Evolutionary conservation across 1,140 invertebrate genomes (phyloP).

Genomic region (Batillaria attramentaria): DNA sequence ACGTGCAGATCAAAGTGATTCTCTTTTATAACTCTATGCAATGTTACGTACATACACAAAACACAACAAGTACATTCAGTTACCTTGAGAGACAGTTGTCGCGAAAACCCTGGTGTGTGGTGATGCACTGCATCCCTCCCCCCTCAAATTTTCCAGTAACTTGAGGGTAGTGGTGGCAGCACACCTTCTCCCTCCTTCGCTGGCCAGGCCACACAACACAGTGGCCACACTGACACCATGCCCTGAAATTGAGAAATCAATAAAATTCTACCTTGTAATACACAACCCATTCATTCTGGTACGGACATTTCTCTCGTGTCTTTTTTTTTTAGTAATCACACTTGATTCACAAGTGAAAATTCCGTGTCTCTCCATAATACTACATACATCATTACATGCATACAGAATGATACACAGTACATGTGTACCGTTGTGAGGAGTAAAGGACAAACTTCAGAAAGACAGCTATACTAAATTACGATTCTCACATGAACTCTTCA

Average conservation of each 20-base stretch:
- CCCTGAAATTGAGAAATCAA: no score
- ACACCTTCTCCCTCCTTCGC: no score
- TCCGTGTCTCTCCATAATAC: not conserved
- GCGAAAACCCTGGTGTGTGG: no score
- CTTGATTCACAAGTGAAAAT: not conserved
- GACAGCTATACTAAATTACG: constrained; percentile 3
- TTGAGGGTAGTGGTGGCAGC: not conserved
- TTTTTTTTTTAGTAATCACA: constrained; percentile 4
- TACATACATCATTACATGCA: constrained; percentile 1
- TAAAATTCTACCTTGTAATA: no score
- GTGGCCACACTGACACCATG: no score
- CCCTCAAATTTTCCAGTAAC: constrained; percentile 3
- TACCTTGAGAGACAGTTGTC: no score
- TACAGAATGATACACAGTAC: not conserved
- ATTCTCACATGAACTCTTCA: not conserved
- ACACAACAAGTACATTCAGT: no score
- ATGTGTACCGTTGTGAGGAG: not conserved
- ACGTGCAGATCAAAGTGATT: not conserved
- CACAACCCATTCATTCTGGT: no score
- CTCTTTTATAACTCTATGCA: not conserved
- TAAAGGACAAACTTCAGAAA: not conserved
- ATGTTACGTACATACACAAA: no score
- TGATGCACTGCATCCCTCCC: no score
- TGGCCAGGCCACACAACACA: no score
- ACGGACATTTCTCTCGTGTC: not conserved